Conservation (phyloP, 2,797 vertebrate species). For the Carduelis carduelis region DNA sequence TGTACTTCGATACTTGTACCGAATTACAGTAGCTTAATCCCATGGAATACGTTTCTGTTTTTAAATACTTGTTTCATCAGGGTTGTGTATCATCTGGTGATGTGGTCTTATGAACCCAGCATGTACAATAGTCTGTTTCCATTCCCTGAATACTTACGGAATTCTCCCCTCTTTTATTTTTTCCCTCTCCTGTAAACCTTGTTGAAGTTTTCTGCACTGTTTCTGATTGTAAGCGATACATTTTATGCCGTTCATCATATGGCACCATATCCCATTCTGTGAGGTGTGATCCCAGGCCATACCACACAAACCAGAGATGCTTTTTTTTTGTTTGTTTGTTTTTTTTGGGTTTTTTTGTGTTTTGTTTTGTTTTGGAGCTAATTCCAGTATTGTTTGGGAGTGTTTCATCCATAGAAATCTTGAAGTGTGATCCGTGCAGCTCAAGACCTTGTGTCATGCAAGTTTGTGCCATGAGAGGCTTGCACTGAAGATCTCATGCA, state of each 20-base stretch:
- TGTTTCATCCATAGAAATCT: background rate
- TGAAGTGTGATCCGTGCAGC: background rate
- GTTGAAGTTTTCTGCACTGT: background rate
- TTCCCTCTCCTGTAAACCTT: background rate
- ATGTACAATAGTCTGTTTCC: background rate
- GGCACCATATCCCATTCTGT: background rate
- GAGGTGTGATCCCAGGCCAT: background rate
- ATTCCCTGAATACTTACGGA: background rate
- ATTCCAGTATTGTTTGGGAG: background rate
- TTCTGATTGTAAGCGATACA: background rate
- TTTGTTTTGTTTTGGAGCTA: background rate
- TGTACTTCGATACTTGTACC: background rate
- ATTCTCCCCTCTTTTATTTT: background rate
- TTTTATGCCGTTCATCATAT: background rate
- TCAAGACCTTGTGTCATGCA: rapidly evolving
- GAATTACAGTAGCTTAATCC: background rate
- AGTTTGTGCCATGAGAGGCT: background rate
- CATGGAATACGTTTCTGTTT: background rate
- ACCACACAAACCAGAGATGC: background rate
- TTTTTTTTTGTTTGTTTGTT: no score
- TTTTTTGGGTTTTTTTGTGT: no score
- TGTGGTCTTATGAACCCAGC: background rate
- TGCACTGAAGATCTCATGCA: background rate
- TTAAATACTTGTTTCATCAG: background rate
- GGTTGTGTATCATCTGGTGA: background rate